Base-by-base conservation (phyloP, 2,797 vertebrate genomes). In the Clarias pachynema region DNA sequence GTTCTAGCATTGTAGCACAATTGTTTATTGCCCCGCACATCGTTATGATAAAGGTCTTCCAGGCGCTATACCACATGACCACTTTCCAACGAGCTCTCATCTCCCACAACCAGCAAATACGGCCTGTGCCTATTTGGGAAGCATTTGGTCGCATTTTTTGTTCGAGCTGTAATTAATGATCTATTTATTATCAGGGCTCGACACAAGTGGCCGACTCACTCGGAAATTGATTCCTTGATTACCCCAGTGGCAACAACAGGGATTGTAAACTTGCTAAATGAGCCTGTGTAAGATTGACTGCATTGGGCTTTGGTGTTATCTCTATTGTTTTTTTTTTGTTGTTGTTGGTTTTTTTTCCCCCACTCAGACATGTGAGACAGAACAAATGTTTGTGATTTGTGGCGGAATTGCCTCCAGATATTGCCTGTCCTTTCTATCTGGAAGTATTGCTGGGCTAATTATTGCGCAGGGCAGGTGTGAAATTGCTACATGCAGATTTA, bases 251-350 rank as follows among this genome's bases (percentile, higher is more conserved):
- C 88, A 85, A 89, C 87, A 83, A 72, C 74, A 87, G 82, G 81
- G 85, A 91, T 86, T 79, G 90, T 89, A 79, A 90, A 92, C 91
- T 91, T 89, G 84, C 87, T 88, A 92, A 93, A 94, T 91, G 86
- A 93, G 89, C 89, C 90, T 37, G 37, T 87, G 88, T 89, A 88
- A 89, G 91, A 93, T 89, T 89, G 88, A 92, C 85, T 84, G 88
- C 89, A 89, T 81, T 79, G 68, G 77, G 88, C 60, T 82, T 87
- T 89, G 86, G 84, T 89, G 82, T 91, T 90, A 91, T 92, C 91
- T 79, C 82, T 92, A 88, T 34, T 65, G 82, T 86, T 86, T 77
- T 70, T 75, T 63, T 81, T 68, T 22, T 8, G 22, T 69, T 20
- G 15, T 65, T 16, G 26, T 59, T 34, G 24, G 2, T 7, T 66